These are phyloP conservation scores for Phacellophora camtschatica DNA, from an alignment of 30 jellyfish, hydroid and myxozoan species.

Conservation along the genomic window DNA sequence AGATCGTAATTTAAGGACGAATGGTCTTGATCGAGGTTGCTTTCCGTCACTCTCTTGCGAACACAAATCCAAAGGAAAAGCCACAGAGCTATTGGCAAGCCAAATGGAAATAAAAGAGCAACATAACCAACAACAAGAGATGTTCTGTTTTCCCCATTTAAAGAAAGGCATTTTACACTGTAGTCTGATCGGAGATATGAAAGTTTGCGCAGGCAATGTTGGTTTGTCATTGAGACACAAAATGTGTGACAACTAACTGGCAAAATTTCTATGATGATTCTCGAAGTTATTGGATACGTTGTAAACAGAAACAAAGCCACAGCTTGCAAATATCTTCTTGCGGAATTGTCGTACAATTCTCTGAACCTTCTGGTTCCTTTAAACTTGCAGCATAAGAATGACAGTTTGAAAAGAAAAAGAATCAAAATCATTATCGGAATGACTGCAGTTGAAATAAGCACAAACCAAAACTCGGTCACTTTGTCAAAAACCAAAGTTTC, in stretches of 20 bases:
- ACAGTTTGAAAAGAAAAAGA: neutral
- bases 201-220: neutral
- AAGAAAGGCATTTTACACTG: constrained; percentile 7
- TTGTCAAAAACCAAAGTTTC: constrained; percentile 23
- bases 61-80: neutral
- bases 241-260: constrained; percentile 32
- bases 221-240: neutral
- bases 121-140: constrained; percentile 6
- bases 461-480: constrained; percentile 29
- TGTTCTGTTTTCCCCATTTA: neutral
- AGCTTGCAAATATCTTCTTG: neutral
- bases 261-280: constrained; percentile 8
- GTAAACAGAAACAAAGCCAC: constrained; percentile 41
- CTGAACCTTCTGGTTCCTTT: neutral
- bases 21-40: neutral
- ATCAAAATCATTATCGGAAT: constrained; percentile 12
- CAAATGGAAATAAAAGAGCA: constrained; percentile 11
- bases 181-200: constrained; percentile 39
- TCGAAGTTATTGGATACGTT: constrained; percentile 52
- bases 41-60: neutral
- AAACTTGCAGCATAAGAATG: neutral
- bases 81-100: constrained; percentile 12
- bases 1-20: no score
- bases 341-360: neutral
- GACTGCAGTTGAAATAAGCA: constrained; percentile 15